These are phyloP conservation scores for Nycteola revayana DNA, from an alignment of 2,888 invertebrate genomes.

Conservation along the genomic window DNA sequence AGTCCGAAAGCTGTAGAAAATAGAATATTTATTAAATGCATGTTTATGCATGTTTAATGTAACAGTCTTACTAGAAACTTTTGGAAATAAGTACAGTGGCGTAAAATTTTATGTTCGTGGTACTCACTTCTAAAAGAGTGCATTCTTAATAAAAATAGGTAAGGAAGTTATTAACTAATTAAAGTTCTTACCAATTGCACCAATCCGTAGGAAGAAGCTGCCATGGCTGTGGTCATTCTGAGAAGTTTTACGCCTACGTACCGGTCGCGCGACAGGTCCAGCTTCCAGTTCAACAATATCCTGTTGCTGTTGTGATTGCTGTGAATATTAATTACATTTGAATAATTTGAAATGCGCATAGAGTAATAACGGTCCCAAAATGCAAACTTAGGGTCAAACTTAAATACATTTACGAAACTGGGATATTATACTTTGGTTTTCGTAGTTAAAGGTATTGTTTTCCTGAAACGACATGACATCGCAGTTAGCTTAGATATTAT, in stretches of 20 bases:
- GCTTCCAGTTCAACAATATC: constrained; percentile 88
- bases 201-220: constrained; percentile 95
- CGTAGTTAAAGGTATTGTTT: background rate
- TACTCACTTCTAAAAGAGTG: no score
- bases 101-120: no score
- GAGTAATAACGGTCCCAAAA: background rate
- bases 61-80: background rate
- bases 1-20: constrained; percentile 92
- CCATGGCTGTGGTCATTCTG: constrained; percentile 96
- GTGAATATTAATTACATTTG: constrained; percentile 12
- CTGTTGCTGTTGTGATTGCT: constrained; percentile 66
- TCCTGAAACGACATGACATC: constrained; percentile 20
- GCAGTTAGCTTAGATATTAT: constrained; percentile 31
- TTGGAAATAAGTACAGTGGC: no score
- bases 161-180: background rate
- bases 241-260: constrained; percentile 91
- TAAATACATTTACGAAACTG: background rate
- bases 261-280: constrained; percentile 83
- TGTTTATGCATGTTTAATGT: background rate
- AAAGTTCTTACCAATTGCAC: constrained; percentile 90
- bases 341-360: background rate
- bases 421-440: background rate
- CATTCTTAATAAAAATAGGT: no score
- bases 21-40: background rate
- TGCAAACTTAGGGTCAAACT: constrained; percentile 7